A percentile compares a stretch with the other conserved stretches of the same genome.
phyloP scores from a whole-genome alignment of 2,113 vertebrate genomes.

The Tetrax tetrax region DNA sequence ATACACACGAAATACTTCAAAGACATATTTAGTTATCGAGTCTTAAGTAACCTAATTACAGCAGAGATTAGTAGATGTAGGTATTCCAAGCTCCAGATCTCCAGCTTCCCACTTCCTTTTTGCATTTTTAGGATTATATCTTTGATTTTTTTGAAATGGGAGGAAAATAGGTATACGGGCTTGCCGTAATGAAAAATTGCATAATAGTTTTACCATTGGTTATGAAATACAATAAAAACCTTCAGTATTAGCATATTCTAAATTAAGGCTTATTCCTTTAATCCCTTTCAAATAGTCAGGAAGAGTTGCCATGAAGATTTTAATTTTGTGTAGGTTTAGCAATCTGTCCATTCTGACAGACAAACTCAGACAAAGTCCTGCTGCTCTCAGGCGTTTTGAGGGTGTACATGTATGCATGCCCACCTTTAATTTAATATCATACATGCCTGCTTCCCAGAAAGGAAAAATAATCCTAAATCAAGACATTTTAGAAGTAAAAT shows the following conservation, averaged over 20 bases:
- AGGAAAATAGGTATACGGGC: background rate
- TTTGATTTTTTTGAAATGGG: background rate
- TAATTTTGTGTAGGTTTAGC: background rate
- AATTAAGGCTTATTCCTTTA: background rate
- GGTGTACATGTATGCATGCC: background rate
- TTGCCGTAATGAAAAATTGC: background rate
- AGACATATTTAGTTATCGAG: background rate
- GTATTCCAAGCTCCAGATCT: background rate
- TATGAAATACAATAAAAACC: background rate
- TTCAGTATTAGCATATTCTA: background rate
- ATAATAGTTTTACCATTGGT: background rate
- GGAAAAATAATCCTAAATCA: background rate
- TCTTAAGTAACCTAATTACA: background rate
- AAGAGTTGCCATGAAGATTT: background rate
- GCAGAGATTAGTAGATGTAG: background rate
- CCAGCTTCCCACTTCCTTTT: background rate
- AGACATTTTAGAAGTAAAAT: constrained; percentile 50
- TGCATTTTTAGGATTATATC: background rate
- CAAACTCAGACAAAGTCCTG: background rate
- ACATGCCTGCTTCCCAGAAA: background rate
- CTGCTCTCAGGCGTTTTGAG: background rate
- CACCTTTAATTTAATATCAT: background rate
- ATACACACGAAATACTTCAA: background rate
- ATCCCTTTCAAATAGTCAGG: background rate
- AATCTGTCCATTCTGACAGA: background rate